Evolutionary conservation across 37 sponge, comb jelly and placozoan species (phyloP).

Genomic region (Eunapius fragilis): DNA sequence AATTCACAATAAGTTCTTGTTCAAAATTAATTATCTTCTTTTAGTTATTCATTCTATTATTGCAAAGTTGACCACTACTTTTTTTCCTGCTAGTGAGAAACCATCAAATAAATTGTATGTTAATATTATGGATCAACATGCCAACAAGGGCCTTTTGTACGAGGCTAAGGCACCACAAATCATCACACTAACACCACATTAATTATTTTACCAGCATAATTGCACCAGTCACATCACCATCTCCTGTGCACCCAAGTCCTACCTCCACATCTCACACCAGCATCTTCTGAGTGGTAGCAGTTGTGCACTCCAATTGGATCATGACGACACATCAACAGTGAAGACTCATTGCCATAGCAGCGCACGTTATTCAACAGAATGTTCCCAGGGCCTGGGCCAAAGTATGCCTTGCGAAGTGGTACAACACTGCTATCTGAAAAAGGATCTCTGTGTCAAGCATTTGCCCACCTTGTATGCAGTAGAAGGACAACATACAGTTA

Average conservation of each 20-base stretch:
- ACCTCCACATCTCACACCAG: conserved; percentile 24
- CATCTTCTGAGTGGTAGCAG: conserved; percentile 15
- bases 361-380: conserved; percentile 31
- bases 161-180: no score
- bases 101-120: no score
- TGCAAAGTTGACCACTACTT: no score
- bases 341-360: conserved; percentile 43
- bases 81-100: no score
- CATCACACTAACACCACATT: background rate
- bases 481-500: background rate
- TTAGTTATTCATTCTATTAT: no score
- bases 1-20: no score
- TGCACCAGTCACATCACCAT: background rate
- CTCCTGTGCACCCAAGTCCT: no score
- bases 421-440: background rate
- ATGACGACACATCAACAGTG: conserved; percentile 17
- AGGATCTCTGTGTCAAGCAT: background rate
- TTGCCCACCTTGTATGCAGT: background rate
- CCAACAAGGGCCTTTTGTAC: no score
- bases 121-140: no score
- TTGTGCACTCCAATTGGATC: background rate
- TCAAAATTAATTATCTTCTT: no score
- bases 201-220: background rate
- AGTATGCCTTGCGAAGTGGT: conserved; percentile 14
- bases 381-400: conserved; percentile 15